Evolutionary conservation across 2,113 vertebrate species (phyloP).

Genomic region (Sula dactylatra): DNA sequence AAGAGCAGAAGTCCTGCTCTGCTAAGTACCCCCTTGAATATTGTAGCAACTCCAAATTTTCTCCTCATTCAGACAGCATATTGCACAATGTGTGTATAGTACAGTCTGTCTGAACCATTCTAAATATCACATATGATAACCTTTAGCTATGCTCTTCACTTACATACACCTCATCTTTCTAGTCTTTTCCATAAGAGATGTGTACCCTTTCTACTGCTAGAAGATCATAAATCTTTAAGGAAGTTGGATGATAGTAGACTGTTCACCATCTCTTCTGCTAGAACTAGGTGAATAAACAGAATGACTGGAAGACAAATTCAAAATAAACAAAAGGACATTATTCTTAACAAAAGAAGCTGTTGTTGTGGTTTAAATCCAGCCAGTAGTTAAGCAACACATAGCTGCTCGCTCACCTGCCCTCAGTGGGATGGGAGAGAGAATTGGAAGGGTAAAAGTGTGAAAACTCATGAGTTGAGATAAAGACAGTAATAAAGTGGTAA

Average conservation of each 20-base stretch:
- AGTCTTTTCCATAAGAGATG: not conserved
- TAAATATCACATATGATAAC: not conserved
- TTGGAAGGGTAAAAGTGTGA: not conserved
- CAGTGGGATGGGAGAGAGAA: not conserved
- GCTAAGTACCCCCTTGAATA: not conserved
- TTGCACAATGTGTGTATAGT: no score
- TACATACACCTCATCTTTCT: not conserved
- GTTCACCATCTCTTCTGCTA: not conserved
- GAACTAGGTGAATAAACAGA: not conserved
- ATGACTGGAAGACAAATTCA: not conserved
- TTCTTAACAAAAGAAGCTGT: not conserved
- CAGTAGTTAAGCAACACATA: not conserved
- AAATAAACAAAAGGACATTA: not conserved
- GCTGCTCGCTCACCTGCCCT: rapidly evolving
- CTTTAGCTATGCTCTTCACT: not conserved
- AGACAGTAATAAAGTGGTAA: not conserved
- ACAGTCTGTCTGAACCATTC: not conserved
- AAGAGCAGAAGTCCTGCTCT: not conserved
- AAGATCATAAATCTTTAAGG: not conserved
- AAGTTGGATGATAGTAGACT: not conserved
- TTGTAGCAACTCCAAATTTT: not conserved
- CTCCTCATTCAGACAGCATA: not conserved
- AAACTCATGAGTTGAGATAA: not conserved
- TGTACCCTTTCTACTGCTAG: not conserved
- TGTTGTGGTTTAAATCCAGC: not conserved